Evolutionary conservation across 2,113 vertebrate genomes (phyloP), one percentile per base, ranked within the genome.

Genomic region (Eidolon helvum): DNA sequence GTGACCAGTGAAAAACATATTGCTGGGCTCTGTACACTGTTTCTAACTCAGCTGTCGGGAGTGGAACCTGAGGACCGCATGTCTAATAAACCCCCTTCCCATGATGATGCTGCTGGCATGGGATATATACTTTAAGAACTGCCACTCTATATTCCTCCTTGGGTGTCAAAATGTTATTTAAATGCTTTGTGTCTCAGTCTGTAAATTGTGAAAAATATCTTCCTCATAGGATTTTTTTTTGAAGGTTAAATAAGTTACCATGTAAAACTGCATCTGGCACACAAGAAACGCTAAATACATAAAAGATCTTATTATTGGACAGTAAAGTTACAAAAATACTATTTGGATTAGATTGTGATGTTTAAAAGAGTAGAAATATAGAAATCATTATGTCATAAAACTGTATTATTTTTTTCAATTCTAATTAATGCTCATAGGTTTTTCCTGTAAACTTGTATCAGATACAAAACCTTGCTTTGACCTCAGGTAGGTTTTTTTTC

Each of bases 391-490:
- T 38, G 18, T 2, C 66, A 66, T 75, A 79, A 90, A 61, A 57
- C 12, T 4, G 0, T n/a, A 40, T 78, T 71, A 40, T 33, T 92
- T 96, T 96, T 95, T 71, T 59, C n/a, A 85, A 30, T 90, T 96
- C 30, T 84, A 50, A 79, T 69, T 61, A 91, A 89, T 48, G 57
- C 35, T 79, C 38, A 48, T 48, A 86, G n/a, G 78, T 65, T 91
- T 95, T 55, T 88, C 53, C 40, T 91, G 6, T 74, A 80, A 95
- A 24, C 82, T 82, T 90, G 53, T 66, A 9, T 84, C 84, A 82
- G 71, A 50, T 69, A 68, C 21, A 66, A 53, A 96, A 92, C 83
- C 74, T 97, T 95, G 33, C 50, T 97, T 79, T 96, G 89, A 97
- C 88, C 63, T 96, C 45, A 91, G 45, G 3, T 15, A 55, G 11